Percentiles rank a stretch among this genome's conserved stretches.
phyloP scores from a whole-genome alignment of 1,140 invertebrate genomes.

The Melitaea cinxia region DNA sequence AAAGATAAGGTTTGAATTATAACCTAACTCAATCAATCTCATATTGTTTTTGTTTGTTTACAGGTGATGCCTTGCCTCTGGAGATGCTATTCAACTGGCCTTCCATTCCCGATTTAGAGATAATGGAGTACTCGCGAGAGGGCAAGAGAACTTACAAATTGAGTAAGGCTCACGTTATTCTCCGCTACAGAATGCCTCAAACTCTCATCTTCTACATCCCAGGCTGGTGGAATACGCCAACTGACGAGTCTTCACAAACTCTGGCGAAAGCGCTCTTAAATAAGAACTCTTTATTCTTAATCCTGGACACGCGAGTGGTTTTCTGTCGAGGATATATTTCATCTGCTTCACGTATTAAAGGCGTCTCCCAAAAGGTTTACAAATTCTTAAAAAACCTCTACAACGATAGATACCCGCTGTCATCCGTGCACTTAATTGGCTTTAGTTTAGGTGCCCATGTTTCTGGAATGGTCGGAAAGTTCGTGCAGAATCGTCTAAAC shows the following conservation, averaged over 20 bases:
- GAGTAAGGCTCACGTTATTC: slow-evolving; percentile 41
- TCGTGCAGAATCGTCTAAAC: slow-evolving; percentile 81
- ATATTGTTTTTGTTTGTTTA: slow-evolving; percentile 21
- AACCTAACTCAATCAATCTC: not conserved
- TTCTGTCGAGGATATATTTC: slow-evolving; percentile 62
- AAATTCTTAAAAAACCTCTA: slow-evolving; percentile 55
- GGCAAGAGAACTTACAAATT: slow-evolving; percentile 46
- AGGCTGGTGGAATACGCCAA: slow-evolving; percentile 72
- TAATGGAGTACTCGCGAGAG: slow-evolving; percentile 49
- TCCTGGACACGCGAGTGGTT: slow-evolving; percentile 54
- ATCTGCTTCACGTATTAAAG: slow-evolving; percentile 54
- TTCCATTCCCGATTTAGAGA: slow-evolving; percentile 46
- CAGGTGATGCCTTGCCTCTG: slow-evolving; percentile 64
- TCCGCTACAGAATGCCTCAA: slow-evolving; percentile 33
- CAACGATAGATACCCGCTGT: slow-evolving; percentile 62
- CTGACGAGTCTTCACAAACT: slow-evolving; percentile 56
- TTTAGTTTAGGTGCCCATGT: slow-evolving; percentile 91
- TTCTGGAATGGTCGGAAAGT: slow-evolving; percentile 86
- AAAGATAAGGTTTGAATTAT: too few species aligned
- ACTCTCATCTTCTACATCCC: slow-evolving; percentile 55
- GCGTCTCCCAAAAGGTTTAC: slow-evolving; percentile 53
- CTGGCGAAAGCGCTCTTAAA: slow-evolving; percentile 57
- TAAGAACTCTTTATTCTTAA: slow-evolving; percentile 47
- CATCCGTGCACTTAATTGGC: slow-evolving; percentile 86
- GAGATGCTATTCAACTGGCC: slow-evolving; percentile 54